Percentiles rank a stretch among this genome's conserved stretches.
Evolutionary conservation across 1,140 invertebrate species (phyloP).

Genomic region (Drosophila yakuba): DNA sequence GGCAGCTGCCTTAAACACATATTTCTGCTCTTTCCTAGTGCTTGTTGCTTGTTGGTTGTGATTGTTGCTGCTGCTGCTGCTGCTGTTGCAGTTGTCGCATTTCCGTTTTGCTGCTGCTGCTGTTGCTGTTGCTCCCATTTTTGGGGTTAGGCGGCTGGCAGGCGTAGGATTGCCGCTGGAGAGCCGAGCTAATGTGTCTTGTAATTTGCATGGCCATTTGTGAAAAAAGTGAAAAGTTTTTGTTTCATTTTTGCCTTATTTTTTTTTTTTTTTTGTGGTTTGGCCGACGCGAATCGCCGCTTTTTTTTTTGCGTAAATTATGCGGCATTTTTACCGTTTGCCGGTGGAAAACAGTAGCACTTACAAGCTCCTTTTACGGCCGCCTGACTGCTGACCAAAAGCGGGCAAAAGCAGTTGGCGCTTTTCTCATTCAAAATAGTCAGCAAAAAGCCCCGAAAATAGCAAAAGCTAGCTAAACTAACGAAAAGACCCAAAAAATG

Average conservation of each 20-base stretch:
- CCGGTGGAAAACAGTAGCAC: slow-evolving; percentile 77
- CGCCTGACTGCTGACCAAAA: slow-evolving; percentile 39
- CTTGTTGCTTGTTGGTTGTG: slow-evolving; percentile 32
- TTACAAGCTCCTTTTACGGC: slow-evolving; percentile 79
- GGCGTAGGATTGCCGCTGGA: slow-evolving; percentile 69
- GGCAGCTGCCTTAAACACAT: slow-evolving; percentile 69
- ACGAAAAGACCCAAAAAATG: slow-evolving; percentile 17
- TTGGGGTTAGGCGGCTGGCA: slow-evolving; percentile 59
- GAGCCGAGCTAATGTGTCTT: slow-evolving; percentile 76
- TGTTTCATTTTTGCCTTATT: slow-evolving; percentile 5
- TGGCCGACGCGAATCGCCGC: neutral
- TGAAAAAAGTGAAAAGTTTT: slow-evolving; percentile 76
- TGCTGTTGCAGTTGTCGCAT: slow-evolving; percentile 51
- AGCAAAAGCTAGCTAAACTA: slow-evolving; percentile 30
- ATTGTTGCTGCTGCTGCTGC: slow-evolving; percentile 8
- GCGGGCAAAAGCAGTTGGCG: slow-evolving; percentile 31
- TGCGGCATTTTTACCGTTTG: slow-evolving; percentile 78
- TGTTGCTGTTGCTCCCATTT: slow-evolving; percentile 77
- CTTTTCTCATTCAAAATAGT: slow-evolving; percentile 67
- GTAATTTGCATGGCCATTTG: slow-evolving; percentile 83
- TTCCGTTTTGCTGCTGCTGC: slow-evolving; percentile 75
- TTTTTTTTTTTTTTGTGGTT: neutral
- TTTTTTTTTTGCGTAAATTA: slow-evolving; percentile 72
- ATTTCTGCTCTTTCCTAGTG: slow-evolving; percentile 42
- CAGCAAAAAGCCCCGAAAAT: slow-evolving; percentile 35